Evolutionary conservation across 1,140 invertebrate species (phyloP), one percentile per base, ranked within the genome.

Genomic region (Drosophila rufa): DNA sequence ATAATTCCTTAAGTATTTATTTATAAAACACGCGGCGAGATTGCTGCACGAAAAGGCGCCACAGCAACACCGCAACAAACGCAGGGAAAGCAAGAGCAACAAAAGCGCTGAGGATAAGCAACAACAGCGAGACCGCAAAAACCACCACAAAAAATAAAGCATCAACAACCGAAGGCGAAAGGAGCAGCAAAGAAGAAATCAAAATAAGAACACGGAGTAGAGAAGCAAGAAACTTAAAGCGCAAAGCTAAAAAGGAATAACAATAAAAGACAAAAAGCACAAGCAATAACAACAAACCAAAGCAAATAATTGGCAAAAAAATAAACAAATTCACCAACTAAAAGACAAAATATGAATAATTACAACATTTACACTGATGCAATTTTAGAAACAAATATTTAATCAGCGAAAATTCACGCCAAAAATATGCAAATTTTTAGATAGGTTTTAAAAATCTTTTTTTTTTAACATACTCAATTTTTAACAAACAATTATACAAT

Each of bases 1-100:
- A 70, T 70, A 70, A 70, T 70, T 84, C 77, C 67, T 84, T 84
- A 84, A 84, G 81, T 82, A 86, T 86, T 86, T 75, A 67, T 76
- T 76, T 74, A 57, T 74, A 50, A 64, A 56, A 48, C 48, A 36
- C 40, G 58, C 69, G 50, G 17, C 58, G 30, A 38, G 25, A 46
- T 38, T 30, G 36, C 40, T 45, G 19, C 43, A 46, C 33, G 22
- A 58, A 66, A 53, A 47, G 42, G 22, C 40, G 12, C n/a, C 47
- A 55, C 30, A 38, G 51, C 33, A 25, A 46, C 19, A 53, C 17
- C 40, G 36, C 61, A 38, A 17, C 33, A 9, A 42, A 53, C 25
- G 48, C 45, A 25, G 19, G 58, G 22, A 64, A 27, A 64, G 45
- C 58, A 68, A 68, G 48, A 51, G 43, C 47, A 66, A 40, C 61